phyloP scores from a whole-genome alignment of 1,140 invertebrate species.

The Hycleus cichorii region DNA sequence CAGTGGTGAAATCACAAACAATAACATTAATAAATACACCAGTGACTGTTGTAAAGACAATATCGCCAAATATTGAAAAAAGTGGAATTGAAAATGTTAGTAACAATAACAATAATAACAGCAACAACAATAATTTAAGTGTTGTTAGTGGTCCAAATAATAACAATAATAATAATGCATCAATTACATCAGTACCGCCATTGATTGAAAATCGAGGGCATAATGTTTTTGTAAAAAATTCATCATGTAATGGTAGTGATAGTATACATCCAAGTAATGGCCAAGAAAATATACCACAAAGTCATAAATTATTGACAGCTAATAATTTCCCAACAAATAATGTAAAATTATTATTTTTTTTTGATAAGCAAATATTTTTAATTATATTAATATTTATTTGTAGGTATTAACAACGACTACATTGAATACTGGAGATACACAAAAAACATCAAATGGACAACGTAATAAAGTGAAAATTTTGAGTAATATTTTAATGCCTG shows the following conservation, averaged over 20 bases:
- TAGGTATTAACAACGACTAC: constrained; percentile 24
- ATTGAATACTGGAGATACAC: background rate
- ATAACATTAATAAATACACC: constrained; percentile 36
- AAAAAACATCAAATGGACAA: constrained; percentile 36
- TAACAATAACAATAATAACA: constrained; percentile 11
- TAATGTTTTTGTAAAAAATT: constrained; percentile 40
- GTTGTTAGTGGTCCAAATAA: background rate
- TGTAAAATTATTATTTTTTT: constrained; percentile 26
- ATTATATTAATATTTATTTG: background rate
- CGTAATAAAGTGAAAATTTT: constrained; percentile 39
- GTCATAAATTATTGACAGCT: constrained; percentile 36
- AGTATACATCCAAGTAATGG: background rate
- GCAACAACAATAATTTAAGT: background rate
- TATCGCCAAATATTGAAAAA: constrained; percentile 21
- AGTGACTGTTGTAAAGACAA: constrained; percentile 33
- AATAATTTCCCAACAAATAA: constrained; percentile 34
- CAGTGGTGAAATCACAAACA: constrained; percentile 31
- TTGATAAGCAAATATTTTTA: constrained; percentile 2
- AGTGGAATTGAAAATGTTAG: constrained; percentile 1
- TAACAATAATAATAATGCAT: background rate
- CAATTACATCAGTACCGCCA: constrained; percentile 9
- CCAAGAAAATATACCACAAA: constrained; percentile 28
- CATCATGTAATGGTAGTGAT: constrained; percentile 4
- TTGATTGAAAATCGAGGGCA: constrained; percentile 32
- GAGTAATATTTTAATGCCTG: constrained; percentile 35